Base-by-base conservation (phyloP, 1,140 invertebrate genomes). In the Uloborus diversus region DNA sequence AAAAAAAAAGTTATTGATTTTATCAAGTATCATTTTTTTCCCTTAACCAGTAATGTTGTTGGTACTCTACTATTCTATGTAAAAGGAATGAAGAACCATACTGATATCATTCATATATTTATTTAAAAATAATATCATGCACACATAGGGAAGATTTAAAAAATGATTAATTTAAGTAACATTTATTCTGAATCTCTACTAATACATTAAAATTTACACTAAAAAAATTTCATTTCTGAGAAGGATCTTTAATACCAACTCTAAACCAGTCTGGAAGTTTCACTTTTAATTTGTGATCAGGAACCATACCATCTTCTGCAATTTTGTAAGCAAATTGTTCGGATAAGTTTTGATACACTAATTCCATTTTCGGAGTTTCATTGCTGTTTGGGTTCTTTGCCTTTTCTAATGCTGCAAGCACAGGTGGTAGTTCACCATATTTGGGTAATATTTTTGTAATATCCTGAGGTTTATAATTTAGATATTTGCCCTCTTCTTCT, bases 401-500 rank as follows among this genome's bases (percentile, higher is more conserved):
- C 32, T 64, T 64, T 3, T 47, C 30, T 7, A 71, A 23, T 23
- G 35, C 25, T n/a, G 57, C 51, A 4, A 71, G 3, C 0, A 80
- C 66, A 13, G 79, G 79, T 4, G 79, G 79, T 23, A 71, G 14
- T 11, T 56, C 4, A 9, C 37, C 49, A 32, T 71, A 56, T 42
- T 71, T 71, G 0, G 79, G 79, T 5, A 70, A 33, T 28, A 53
- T 56, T 53, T 53, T 66, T 20, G 25, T 1, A 9, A 35, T 32
- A 17, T 53, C 59, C 66, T 65, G 32, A 4, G 23, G 3, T 27
- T 65, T 17, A 28, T 7, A 51, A 1, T 71, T 42, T 2, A 71
- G 32, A 27, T 71, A 80, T 17, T 64, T 20, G 0, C 30, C 59
- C 47, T 80, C 79, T 11, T 80, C 79, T 17, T 80, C 68, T 32